Evolutionary conservation across 2,113 vertebrate genomes (phyloP).

Genomic region (Gymnorhina tibicen): DNA sequence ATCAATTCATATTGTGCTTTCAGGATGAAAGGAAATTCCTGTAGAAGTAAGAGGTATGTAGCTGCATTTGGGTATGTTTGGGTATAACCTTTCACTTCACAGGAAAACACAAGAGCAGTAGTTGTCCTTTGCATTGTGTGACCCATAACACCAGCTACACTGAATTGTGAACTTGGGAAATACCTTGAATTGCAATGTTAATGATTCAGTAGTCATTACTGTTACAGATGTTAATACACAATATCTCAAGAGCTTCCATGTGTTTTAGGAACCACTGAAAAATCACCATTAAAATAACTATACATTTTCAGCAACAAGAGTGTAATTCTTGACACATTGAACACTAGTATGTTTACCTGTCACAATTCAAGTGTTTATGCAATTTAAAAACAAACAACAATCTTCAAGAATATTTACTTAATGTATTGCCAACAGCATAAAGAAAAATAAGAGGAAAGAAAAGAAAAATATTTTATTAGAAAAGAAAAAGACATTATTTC

Average conservation of each 20-base stretch:
- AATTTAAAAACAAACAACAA: not conserved
- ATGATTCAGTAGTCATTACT: not conserved
- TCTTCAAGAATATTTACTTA: constrained; percentile 27
- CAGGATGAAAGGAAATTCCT: not conserved
- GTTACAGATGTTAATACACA: not conserved
- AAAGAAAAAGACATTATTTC: constrained; percentile 26
- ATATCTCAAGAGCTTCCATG: not conserved
- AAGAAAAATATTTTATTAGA: not conserved
- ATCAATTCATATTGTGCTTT: not conserved
- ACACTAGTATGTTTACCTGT: not conserved
- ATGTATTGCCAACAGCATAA: not conserved
- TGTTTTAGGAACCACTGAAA: not conserved
- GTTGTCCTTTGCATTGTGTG: not conserved
- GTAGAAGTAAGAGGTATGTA: not conserved
- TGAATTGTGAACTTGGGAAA: not conserved
- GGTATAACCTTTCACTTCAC: not conserved
- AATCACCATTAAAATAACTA: not conserved
- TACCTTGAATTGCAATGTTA: not conserved
- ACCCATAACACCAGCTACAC: not conserved
- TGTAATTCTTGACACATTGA: not conserved
- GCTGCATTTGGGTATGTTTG: not conserved
- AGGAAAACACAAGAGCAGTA: not conserved
- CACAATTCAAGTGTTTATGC: not conserved
- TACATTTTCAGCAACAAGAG: not conserved
- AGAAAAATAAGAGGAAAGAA: not conserved